phyloP scores from a whole-genome alignment of 1,140 invertebrate genomes.

The Brachionus koreanus region DNA sequence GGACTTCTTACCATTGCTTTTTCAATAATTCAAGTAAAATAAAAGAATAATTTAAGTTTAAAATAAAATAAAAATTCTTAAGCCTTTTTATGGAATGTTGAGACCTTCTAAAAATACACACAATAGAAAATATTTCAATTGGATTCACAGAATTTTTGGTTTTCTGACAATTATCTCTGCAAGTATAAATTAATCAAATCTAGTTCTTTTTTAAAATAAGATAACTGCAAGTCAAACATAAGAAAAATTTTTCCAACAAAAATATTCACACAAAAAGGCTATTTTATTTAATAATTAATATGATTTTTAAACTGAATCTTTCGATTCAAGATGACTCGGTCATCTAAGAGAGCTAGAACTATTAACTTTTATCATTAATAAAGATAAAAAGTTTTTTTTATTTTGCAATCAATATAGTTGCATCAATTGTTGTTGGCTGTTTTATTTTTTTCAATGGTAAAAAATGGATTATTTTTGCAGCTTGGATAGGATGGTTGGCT shows the following conservation, averaged over 20 bases:
- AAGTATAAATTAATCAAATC: no score
- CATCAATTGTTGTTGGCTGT: neutral
- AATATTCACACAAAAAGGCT: no score
- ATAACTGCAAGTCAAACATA: no score
- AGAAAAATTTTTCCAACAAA: no score
- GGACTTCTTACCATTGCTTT: slow-evolving; percentile 3
- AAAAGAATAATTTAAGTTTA: neutral
- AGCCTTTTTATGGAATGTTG: neutral
- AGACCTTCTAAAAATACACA: neutral
- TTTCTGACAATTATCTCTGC: neutral
- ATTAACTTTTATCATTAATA: no score
- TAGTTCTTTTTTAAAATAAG: no score
- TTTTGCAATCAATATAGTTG: neutral
- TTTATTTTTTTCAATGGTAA: neutral
- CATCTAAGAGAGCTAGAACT: no score
- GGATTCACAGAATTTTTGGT: neutral
- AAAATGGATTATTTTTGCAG: neutral
- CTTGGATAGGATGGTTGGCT: neutral
- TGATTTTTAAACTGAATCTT: no score
- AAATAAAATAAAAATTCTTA: neutral
- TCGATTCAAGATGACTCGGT: no score
- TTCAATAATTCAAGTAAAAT: neutral
- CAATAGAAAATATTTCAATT: neutral
- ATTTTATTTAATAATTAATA: no score
- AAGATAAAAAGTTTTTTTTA: no score